phyloP scores from a whole-genome alignment of 2,888 invertebrate genomes.

The Pseudococcus longispinus region DNA sequence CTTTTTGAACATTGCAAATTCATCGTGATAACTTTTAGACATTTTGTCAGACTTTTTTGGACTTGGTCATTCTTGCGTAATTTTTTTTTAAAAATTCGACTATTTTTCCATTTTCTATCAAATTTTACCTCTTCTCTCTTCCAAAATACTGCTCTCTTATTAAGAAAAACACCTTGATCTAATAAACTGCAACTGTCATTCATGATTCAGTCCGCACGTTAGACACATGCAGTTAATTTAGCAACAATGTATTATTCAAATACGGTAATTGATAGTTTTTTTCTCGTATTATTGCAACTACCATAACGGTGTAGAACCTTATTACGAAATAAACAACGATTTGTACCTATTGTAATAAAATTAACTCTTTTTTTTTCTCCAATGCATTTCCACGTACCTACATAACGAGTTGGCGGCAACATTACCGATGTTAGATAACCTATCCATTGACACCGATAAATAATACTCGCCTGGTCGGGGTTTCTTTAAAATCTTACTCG shows the following conservation, averaged over 20 bases:
- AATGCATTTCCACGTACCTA: neutral
- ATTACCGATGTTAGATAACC: neutral
- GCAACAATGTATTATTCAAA: neutral
- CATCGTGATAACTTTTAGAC: too few species aligned
- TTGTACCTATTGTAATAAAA: slow-evolving; percentile 8
- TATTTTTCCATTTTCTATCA: too few species aligned
- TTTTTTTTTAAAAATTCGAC: too few species aligned
- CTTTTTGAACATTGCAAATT: too few species aligned
- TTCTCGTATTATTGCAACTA: neutral
- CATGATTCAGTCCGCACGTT: neutral
- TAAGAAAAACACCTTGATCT: neutral
- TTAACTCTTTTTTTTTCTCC: slow-evolving; percentile 10
- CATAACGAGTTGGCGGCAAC: neutral
- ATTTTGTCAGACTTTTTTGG: too few species aligned
- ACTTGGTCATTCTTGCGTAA: too few species aligned
- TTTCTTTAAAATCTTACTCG: neutral
- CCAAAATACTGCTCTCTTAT: neutral
- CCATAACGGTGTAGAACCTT: neutral
- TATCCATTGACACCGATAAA: slow-evolving; percentile 17
- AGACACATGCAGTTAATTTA: neutral
- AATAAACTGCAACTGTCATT: neutral
- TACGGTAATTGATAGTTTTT: slow-evolving; percentile 3
- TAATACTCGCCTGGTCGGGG: neutral
- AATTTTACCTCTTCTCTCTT: too few species aligned
- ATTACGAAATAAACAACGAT: slow-evolving; percentile 5